These are phyloP conservation scores for Spinus olivaceus DNA, from an alignment of 2,797 vertebrate genomes.

Conservation along the genomic window DNA sequence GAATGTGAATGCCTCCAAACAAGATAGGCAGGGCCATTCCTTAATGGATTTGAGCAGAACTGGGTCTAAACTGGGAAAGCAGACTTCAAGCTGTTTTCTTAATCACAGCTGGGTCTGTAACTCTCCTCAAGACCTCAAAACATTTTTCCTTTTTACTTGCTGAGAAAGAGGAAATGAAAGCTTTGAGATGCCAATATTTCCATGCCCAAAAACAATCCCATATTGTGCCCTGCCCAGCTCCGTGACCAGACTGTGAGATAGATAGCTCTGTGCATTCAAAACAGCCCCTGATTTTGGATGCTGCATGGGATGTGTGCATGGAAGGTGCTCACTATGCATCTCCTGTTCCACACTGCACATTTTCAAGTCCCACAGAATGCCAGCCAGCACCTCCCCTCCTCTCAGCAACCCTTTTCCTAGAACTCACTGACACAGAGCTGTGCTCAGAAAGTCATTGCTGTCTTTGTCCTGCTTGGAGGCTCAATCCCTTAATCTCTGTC, in stretches of 20 bases:
- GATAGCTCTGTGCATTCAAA: background rate
- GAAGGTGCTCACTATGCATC: background rate
- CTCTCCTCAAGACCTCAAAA: background rate
- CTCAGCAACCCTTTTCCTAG: background rate
- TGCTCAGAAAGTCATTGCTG: background rate
- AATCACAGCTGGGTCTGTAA: background rate
- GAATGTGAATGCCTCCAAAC: background rate
- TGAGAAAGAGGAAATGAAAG: background rate
- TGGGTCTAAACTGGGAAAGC: background rate
- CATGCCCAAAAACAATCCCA: background rate
- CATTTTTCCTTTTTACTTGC: background rate
- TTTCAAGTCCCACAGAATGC: background rate
- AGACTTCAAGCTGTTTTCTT: background rate
- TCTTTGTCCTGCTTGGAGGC: background rate
- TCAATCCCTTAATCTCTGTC: background rate
- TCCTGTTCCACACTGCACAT: background rate
- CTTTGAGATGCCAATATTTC: background rate
- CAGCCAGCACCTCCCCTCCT: background rate
- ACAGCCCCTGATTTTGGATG: background rate
- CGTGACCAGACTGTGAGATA: rapidly evolving
- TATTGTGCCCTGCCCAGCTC: background rate
- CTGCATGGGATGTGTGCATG: background rate
- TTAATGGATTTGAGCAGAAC: background rate
- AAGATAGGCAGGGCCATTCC: background rate
- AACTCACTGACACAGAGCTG: rapidly evolving